Percentiles rank a stretch among this genome's conserved stretches.
phyloP scores from a whole-genome alignment of 2,113 vertebrate species.

The Onychorhynchus coronatus region DNA sequence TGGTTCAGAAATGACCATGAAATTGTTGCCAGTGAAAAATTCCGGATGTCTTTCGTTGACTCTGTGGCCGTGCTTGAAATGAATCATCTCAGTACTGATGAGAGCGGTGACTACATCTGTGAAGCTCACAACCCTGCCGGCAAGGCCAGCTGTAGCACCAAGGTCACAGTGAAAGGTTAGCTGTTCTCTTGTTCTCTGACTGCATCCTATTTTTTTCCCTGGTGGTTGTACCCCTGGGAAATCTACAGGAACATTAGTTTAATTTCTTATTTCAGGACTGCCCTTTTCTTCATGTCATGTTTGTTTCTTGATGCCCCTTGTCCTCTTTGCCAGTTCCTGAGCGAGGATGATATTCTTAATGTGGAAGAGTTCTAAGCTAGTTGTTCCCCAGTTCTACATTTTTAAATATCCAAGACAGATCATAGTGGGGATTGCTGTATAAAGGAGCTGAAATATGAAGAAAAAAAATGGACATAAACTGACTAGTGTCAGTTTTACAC shows the following conservation, averaged over 20 bases:
- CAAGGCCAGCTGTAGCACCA: conserved; percentile 91
- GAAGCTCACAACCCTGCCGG: conserved; percentile 95
- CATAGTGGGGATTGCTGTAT: neutral
- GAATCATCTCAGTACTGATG: conserved; percentile 78
- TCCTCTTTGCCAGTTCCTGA: neutral
- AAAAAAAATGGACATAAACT: neutral
- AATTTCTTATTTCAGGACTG: neutral
- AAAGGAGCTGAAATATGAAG: neutral
- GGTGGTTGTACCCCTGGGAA: neutral
- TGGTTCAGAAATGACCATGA: conserved; percentile 95
- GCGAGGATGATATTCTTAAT: neutral
- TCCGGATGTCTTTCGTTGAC: conserved; percentile 87
- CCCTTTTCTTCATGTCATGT: neutral
- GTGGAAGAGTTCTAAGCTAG: neutral
- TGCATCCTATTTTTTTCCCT: neutral
- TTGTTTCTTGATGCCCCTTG: neutral
- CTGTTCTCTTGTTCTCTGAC: neutral
- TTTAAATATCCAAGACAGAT: neutral
- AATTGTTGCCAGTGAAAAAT: conserved; percentile 83
- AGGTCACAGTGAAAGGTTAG: conserved; percentile 94
- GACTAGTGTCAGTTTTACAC: neutral
- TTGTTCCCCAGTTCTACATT: neutral
- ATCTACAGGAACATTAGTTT: neutral
- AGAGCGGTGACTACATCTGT: conserved; percentile 94
- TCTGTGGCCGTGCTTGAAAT: conserved; percentile 89